Base-by-base conservation (phyloP, 2,113 vertebrate species). In the Myotis lucifugus region DNA sequence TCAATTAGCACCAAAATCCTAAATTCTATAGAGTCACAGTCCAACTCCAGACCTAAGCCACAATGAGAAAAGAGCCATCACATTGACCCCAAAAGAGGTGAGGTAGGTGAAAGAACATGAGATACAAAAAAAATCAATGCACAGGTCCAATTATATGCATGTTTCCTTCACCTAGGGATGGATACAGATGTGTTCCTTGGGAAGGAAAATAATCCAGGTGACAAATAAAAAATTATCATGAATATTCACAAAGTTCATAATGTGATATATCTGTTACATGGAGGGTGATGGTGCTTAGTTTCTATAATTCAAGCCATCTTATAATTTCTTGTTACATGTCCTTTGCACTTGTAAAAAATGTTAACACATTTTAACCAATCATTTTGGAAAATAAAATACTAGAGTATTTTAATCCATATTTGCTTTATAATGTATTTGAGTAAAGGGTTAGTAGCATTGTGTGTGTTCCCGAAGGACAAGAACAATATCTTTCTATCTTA, bases 201-300 rank as follows among this genome's bases (percentile, higher is more conserved):
- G 27, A 89, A 93, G 48, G 61, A 32, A 91, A 89, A 86, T 72
- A 72, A 9, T 73, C 29, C 6, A 85, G 77, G 82, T 37, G 83
- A 86, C 73, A 79, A 79, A 79, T 77, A 91, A 94, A 82, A 6
- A 91, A 91, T 83, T 25, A 93, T 67, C 69, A 88, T 81, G 52
- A 95, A 88, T 90, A 90, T 84, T 88, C 82, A 90, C n/a, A 19
- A 92, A 52, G 50, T 78, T 74, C 54, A 64, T 17, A 95, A 94
- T 85, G 13, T 90, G 59, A n/a, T n/a, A n/a, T 88, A 90, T 76
- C 14, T 81, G 37, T 90, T 92, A 90, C 21, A 88, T 84, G 72
- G 27, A 81, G 50, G 14, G 18, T 78, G 46, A 8, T 83, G 23
- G 48, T 89, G 85, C 19, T 73, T 78, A 50, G 40, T 89, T 69